These are phyloP conservation scores for Aleadryas rufinucha DNA, from an alignment of 2,113 vertebrate species.

Conservation along the genomic window DNA sequence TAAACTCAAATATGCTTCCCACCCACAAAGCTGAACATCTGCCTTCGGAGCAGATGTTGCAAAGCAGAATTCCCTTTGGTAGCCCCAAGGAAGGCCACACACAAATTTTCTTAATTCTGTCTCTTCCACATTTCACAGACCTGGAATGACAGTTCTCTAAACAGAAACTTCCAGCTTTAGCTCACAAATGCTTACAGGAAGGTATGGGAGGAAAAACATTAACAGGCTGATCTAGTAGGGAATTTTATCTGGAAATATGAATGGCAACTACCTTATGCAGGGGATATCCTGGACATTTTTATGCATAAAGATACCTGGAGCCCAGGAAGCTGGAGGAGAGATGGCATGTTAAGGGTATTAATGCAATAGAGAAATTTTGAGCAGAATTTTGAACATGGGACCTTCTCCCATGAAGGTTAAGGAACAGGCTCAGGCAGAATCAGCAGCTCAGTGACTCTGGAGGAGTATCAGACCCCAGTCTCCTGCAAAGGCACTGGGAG, in stretches of 20 bases:
- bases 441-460: neutral
- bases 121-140: neutral
- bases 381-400: neutral
- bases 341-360: neutral
- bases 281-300: neutral
- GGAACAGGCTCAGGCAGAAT: neutral
- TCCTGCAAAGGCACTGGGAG: neutral
- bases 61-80: neutral
- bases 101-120: neutral
- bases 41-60: neutral
- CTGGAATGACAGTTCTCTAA: neutral
- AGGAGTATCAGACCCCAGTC: neutral
- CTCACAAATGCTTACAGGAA: neutral
- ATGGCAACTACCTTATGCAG: neutral
- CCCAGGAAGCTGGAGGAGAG: neutral
- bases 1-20: neutral
- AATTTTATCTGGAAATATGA: neutral
- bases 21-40: constrained; percentile 1
- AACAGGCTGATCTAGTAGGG: neutral
- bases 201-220: neutral
- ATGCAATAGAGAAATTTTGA: neutral
- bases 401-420: neutral
- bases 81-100: neutral
- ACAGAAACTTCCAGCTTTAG: neutral
- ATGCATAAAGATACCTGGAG: neutral